A percentile compares a stretch with the other conserved stretches of the same genome.
Conservation (phyloP, 2,888 invertebrate species). For the Megamerina dolium region DNA sequence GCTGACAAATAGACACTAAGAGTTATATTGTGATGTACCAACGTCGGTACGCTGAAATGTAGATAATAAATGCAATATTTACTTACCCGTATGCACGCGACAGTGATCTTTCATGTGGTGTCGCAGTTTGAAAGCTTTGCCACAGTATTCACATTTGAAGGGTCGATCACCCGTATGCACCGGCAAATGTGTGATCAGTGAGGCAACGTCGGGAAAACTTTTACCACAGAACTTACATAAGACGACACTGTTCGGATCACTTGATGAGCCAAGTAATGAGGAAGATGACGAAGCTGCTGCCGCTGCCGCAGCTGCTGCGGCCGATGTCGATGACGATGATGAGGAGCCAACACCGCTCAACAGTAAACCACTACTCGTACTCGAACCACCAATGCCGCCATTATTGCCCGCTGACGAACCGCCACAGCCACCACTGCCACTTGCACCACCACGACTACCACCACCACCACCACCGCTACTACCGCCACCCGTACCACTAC, state of each 20-base stretch:
- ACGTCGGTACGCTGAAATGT: background rate
- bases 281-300: constrained; percentile 24
- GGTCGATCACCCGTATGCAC: constrained; percentile 87
- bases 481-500: constrained; percentile 28
- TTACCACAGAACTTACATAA: constrained; percentile 90
- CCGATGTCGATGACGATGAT: constrained; percentile 38
- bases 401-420: constrained; percentile 40
- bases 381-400: constrained; percentile 24
- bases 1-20: background rate
- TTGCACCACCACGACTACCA: constrained; percentile 27
- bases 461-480: constrained; percentile 22
- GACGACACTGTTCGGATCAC: constrained; percentile 69
- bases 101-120: constrained; percentile 95
- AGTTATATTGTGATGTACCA: background rate
- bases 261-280: constrained; percentile 38
- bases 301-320: constrained; percentile 39
- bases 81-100: constrained; percentile 79
- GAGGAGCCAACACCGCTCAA: constrained; percentile 34
- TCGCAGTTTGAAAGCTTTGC: constrained; percentile 85
- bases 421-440: constrained; percentile 25
- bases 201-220: constrained; percentile 84
- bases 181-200: constrained; percentile 79
- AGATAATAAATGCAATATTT: no score
- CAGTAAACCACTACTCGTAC: constrained; percentile 25
- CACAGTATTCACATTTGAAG: constrained; percentile 90